phyloP scores from a whole-genome alignment of 2,888 invertebrate species.

The Aleiodes testaceus region DNA sequence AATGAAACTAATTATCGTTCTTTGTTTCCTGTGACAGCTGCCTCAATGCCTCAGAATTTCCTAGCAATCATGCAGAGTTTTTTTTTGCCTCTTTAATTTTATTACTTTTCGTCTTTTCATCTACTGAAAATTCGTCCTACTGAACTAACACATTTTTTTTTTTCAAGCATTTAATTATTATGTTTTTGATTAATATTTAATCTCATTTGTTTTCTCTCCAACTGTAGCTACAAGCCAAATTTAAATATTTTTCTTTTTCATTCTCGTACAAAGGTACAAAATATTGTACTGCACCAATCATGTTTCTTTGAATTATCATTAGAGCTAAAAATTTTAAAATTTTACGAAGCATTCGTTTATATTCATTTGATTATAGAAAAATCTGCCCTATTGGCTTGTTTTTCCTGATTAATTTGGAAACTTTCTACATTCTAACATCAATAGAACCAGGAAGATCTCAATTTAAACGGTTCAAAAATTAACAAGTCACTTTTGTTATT shows the following conservation, averaged over 20 bases:
- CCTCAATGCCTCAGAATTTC: constrained; percentile 71
- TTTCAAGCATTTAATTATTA: neutral
- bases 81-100: constrained; percentile 45
- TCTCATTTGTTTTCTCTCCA: neutral
- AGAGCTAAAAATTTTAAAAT: constrained; percentile 13
- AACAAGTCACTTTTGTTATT: constrained; percentile 6
- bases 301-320: constrained; percentile 26
- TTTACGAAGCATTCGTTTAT: neutral
- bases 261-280: constrained; percentile 44
- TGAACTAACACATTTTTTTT: constrained; percentile 6
- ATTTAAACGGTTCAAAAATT: constrained; percentile 6
- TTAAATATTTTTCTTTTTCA: constrained; percentile 24
- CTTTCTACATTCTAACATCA: constrained; percentile 1
- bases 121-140: constrained; percentile 21
- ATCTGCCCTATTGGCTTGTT: too few relatives aligned
- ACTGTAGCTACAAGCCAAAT: constrained; percentile 11
- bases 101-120: constrained; percentile 33
- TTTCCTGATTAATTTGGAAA: too few relatives aligned
- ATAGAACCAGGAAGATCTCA: constrained; percentile 19
- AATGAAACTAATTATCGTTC: constrained; percentile 68
- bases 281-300: constrained; percentile 39
- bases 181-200: constrained; percentile 1
- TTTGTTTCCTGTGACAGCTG: constrained; percentile 71
- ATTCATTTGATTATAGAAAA: neutral
- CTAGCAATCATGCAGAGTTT: constrained; percentile 72